Base-by-base conservation (phyloP, 1,140 invertebrate genomes). In the Dreissena polymorpha region DNA sequence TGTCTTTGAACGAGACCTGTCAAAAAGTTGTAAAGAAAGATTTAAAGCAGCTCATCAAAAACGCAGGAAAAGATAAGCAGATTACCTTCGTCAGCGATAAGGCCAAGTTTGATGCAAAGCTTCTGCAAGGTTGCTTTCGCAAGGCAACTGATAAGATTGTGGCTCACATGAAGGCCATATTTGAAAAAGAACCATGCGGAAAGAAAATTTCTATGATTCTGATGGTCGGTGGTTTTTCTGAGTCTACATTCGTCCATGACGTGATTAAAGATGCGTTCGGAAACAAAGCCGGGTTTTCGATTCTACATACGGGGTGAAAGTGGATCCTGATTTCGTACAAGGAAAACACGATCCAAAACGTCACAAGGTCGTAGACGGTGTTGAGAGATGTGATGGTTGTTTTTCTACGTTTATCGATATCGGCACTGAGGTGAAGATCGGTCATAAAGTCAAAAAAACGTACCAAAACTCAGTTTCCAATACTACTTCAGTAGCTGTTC, bases 161-260 rank as follows among this genome's bases (percentile, higher is more conserved):
- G 0, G 27, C 25, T 25, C 83, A 87, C 51, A 72, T 87, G n/a
- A 68, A 78, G 60, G 21, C 71, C 0, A 83, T 87, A n/a, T 53
- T 87, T 23, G 18, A 75, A 14, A 57, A 77, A 39, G 65, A 39
- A n/a, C 67, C 69, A 12, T 68, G 21, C 13, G 75, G 70, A 16
- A 64, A 74, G 67, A 74, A 65, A 14, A 63, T 87, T 0, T 69
- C 71, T 0, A 29, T 78, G 5, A 83, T 87, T 23, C 63, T 87
- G 10, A 65, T 87, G 82, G 85, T 86, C 18, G 86, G 86, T n/a
- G 86, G 86, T 13, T 87, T 86, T 57, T 81, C 86, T 0, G 86
- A 87, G 60, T 85, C 73, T 60, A 18, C 80, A 0, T 81, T 74
- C 51, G 68, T 87, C 18, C 84, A 86, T 57, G 77, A 84, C 49